Percentiles rank a stretch among this genome's conserved stretches.
phyloP scores from a whole-genome alignment of 2,113 vertebrate species.

The Dendrocopos noguchii region DNA sequence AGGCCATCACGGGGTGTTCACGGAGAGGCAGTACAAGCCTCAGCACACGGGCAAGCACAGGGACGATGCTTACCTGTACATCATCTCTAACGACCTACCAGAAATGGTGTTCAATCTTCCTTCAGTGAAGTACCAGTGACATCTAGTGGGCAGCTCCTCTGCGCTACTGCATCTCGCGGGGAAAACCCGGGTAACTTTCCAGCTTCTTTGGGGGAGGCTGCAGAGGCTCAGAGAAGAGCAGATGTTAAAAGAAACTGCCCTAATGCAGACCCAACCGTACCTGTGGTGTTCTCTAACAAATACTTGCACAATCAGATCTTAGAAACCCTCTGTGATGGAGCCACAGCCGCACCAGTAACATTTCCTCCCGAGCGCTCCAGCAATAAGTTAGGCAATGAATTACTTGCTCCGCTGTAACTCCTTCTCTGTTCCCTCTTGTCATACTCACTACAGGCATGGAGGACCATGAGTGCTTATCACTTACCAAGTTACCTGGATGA shows the following conservation, averaged over 20 bases:
- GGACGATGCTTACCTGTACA: accelerated
- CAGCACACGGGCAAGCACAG: not conserved
- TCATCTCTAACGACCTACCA: not conserved
- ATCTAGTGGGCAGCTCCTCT: slow-evolving; percentile 44
- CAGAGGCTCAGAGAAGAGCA: not conserved
- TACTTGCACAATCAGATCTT: not conserved
- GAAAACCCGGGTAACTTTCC: accelerated
- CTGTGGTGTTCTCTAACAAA: not conserved
- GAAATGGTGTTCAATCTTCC: not conserved
- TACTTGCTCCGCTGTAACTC: no score
- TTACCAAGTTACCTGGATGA: not conserved
- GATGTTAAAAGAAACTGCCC: not conserved
- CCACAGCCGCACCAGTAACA: accelerated
- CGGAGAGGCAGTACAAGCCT: not conserved
- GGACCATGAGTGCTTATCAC: not conserved
- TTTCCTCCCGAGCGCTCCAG: not conserved
- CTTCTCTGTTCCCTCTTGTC: not conserved
- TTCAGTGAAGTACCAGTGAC: slow-evolving; percentile 52
- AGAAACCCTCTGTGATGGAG: not conserved
- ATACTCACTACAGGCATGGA: accelerated
- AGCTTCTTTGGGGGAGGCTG: not conserved
- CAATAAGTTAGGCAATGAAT: not conserved
- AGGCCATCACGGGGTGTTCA: accelerated
- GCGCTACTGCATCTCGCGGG: accelerated
- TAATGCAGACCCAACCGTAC: not conserved